phyloP scores from a whole-genome alignment of 2,797 vertebrate species.

The Scomberomorus guttatus region DNA sequence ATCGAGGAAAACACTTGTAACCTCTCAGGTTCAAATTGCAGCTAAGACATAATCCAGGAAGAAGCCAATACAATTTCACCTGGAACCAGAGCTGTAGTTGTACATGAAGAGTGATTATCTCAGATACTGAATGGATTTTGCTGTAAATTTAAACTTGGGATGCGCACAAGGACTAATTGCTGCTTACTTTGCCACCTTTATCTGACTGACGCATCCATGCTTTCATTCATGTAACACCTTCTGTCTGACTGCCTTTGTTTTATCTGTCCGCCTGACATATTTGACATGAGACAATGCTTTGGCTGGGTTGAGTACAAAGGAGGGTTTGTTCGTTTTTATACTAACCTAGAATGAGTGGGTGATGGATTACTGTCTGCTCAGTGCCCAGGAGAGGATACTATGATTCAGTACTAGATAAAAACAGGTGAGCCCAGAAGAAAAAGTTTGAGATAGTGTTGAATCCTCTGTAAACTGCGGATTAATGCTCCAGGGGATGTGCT shows the following conservation, averaged over 20 bases:
- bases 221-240: slow-evolving; percentile 1
- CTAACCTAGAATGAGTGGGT: slow-evolving; percentile 36
- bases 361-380: slow-evolving; percentile 15
- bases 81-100: background rate
- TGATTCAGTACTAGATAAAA: slow-evolving; percentile 29
- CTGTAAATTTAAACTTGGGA: background rate
- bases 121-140: background rate
- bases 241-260: slow-evolving; percentile 8
- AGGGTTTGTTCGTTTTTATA: slow-evolving; percentile 42
- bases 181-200: background rate
- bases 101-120: background rate
- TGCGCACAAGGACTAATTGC: slow-evolving; percentile 15
- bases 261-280: slow-evolving; percentile 13
- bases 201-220: slow-evolving; percentile 8
- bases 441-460: background rate
- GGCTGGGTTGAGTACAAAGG: slow-evolving; percentile 15
- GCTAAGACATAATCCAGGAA: background rate
- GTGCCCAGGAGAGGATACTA: slow-evolving; percentile 19
- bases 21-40: slow-evolving; percentile 32
- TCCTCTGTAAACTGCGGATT: slow-evolving; percentile 2
- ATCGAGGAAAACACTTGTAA: slow-evolving; percentile 36
- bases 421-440: slow-evolving; percentile 17
- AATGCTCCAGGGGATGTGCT: background rate
- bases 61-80: background rate
- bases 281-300: background rate